Percentiles rank a stretch among this genome's conserved stretches.
These are phyloP conservation scores for Poecilia velifera DNA, from an alignment of 2,797 vertebrate genomes.

Conservation along the genomic window DNA sequence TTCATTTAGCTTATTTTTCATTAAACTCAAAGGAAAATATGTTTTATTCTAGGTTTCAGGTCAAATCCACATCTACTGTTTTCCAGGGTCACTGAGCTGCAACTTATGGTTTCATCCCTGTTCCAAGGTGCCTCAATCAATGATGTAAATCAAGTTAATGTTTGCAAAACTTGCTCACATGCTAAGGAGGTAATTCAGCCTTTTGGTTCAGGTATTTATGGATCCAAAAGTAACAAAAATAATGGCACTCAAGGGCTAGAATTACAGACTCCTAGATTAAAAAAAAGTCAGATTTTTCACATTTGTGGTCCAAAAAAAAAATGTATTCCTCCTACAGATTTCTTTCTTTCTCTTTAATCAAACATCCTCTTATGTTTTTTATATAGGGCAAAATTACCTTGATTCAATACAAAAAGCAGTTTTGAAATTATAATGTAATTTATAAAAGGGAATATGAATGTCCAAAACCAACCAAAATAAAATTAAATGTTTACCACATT, in stretches of 20 bases:
- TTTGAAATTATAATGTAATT: not conserved
- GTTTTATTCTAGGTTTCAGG: not conserved
- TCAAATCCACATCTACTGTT: too few species aligned
- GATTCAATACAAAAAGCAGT: not conserved
- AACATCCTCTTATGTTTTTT: not conserved
- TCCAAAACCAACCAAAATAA: not conserved
- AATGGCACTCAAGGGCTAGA: not conserved
- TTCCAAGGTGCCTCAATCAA: not conserved
- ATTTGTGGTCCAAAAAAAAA: not conserved
- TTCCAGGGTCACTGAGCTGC: not conserved
- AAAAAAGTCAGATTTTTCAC: not conserved
- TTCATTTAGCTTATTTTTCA: not conserved
- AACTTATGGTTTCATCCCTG: not conserved
- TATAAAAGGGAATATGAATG: not conserved
- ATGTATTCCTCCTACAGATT: not conserved
- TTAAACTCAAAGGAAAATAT: not conserved
- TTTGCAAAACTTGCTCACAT: not conserved
- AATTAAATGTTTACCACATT: not conserved
- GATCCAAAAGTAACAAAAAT: not conserved
- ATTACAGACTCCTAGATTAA: not conserved
- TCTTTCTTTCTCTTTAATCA: not conserved
- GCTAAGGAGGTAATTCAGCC: not conserved
- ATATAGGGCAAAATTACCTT: not conserved
- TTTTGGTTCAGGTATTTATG: not conserved
- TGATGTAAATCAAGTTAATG: not conserved